Evolutionary conservation across 2,888 invertebrate species (phyloP).

Genomic region (Arge pagana): DNA sequence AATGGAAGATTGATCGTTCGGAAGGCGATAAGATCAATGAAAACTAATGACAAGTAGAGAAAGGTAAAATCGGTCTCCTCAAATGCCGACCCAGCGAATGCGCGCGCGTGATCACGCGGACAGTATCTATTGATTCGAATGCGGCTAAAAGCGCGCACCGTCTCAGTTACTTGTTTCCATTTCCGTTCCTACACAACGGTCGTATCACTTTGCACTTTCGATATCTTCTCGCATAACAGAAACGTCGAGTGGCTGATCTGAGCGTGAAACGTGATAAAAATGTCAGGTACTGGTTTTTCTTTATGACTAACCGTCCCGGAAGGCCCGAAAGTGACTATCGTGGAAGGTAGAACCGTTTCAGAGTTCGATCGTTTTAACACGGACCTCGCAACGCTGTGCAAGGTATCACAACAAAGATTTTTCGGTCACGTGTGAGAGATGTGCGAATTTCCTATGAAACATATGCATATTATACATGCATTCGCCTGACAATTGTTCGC

Average conservation of each 20-base stretch:
- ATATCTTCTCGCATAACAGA: not conserved
- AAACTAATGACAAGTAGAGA: too few species aligned
- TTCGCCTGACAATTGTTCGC: not conserved
- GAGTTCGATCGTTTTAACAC: conserved; percentile 50
- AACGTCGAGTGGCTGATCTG: not conserved
- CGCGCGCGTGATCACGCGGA: too few species aligned
- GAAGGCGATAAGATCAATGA: not conserved
- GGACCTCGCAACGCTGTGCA: conserved; percentile 56
- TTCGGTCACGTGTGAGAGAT: too few species aligned
- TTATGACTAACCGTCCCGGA: conserved; percentile 50
- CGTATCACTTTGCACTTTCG: not conserved
- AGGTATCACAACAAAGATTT: conserved; percentile 37
- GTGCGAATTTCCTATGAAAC: too few species aligned
- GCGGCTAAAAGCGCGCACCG: not conserved
- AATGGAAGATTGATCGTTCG: not conserved
- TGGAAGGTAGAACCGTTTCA: conserved; percentile 41
- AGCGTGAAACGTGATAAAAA: too few species aligned
- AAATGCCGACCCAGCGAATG: conserved; percentile 7
- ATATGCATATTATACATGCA: too few species aligned
- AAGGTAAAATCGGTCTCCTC: too few species aligned
- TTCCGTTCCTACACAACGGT: not conserved
- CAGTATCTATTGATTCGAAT: conserved; percentile 14
- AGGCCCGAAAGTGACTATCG: conserved; percentile 35
- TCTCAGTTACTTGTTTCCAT: not conserved
- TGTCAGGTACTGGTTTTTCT: conserved; percentile 33